Base-by-base conservation (phyloP, 2,797 vertebrate species). In the Coendou prehensilis region DNA sequence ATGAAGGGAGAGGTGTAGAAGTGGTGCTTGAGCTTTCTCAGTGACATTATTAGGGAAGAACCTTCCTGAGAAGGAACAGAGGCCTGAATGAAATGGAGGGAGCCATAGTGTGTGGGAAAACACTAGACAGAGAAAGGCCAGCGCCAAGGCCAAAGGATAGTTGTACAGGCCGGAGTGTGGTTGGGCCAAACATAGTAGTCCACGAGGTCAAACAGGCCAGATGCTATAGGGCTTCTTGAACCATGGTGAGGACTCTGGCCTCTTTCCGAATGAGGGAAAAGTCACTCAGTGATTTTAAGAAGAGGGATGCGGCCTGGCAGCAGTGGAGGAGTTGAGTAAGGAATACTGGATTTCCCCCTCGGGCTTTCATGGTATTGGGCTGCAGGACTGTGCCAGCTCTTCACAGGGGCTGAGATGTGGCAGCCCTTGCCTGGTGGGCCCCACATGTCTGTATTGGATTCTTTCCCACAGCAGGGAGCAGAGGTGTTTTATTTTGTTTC, bases 41-140 rank as follows among this genome's bases (percentile, higher is more conserved):
- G 67, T 80, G 63, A 45, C 13, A 2, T 64, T 61, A 73, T 88
- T 30, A 81, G 15, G 61, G 28, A 93, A 76, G 57, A 41, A n/a
- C 22, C 4, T 89, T 89, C 14, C 50, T 50, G 61, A 73, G 9
- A 64, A 56, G 17, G 71, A 64, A 92, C 45, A 73, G 37, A 89
- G 59, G 89, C 45, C 64, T 23, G 56, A 89, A 47, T 87, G 83
- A 83, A 94, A 63, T 41, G 88, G 54, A 90, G 28, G 63, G 47
- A 94, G 57, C 67, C n/a, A 41, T 5, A 33, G 30, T 23, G 15
- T 45, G 1, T 69, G 15, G 30, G 4, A 78, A 52, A 69, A 52
- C n/a, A 52, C 47, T 69, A 71, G 41, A 22, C n/a, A 87, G 75
- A 90, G 75, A 30, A 89, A 93, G 67, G 63, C 45, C 57, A 85